Base-by-base conservation (phyloP, 2,113 vertebrate species). In the Carollia perspicillata region DNA sequence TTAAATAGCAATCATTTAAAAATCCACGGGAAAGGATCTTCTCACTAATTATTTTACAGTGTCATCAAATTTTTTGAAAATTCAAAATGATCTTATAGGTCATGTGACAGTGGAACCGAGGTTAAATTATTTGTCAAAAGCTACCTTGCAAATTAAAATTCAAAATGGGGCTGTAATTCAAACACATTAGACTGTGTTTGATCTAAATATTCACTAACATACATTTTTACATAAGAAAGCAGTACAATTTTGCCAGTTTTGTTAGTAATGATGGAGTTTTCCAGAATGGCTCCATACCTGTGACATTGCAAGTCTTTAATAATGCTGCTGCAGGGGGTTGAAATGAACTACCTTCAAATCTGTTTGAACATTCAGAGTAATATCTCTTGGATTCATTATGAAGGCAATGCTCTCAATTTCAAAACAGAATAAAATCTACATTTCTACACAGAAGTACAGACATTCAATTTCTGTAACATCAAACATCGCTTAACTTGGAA, bases 71-170 rank as follows among this genome's bases (percentile, higher is more conserved):
- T 84, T 90, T 90, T 44, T 63, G 78, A 17, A 44, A 88, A 77
- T 49, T 90, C 90, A 20, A 65, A 93, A 40, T 72, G 4, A 90
- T 44, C 8, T 89, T 68, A 65, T 7, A 84, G 13, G 8, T 84
- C 37, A 77, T 66, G 66, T 84, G 47, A 80, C 10, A 33, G 22
- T 84, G 55, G 22, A 77, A 12, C 14, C 22, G 17, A 84, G 44
- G 18, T 58, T 80, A 94, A 90, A 65, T 84, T 89, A 95, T 75
- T 96, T 83, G 8, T 58, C 40, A 74, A 69, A 80, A 77, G 4
- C 33, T 40, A 80, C 12, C n/a, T 4, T 75, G n/a, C 9, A 94
- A 81, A 90, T 81, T 74, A 47, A 30, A 55, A 47, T 66, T 8
- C 9, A 33, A 89, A 22, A 8, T 68, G 8, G 30, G 2, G 1